A percentile compares a stretch with the other conserved stretches of the same genome.
Conservation (phyloP, 2,888 invertebrate genomes). For the Hoplodrina blanda region DNA sequence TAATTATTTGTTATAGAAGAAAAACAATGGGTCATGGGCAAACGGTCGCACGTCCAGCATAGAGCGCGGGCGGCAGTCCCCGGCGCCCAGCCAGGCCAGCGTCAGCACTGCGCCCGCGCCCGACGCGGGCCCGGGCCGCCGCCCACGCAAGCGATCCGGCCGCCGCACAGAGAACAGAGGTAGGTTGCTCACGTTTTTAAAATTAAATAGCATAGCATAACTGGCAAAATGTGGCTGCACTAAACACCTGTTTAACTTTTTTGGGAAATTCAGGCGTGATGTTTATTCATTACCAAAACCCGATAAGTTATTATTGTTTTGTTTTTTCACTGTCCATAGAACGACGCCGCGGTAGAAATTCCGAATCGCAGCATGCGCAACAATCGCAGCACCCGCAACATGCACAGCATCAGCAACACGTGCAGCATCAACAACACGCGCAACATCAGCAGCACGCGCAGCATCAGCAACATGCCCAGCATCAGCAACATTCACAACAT, state of each 20-base stretch:
- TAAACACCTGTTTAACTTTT: neutral
- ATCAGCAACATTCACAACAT: slow-evolving; percentile 38
- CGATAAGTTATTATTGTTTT: neutral
- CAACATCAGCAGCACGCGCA: slow-evolving; percentile 18
- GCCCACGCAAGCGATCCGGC: slow-evolving; percentile 70
- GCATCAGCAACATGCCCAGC: slow-evolving; percentile 34
- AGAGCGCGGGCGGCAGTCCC: slow-evolving; percentile 81
- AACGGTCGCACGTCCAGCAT: slow-evolving; percentile 78
- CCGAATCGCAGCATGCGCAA: slow-evolving; percentile 65
- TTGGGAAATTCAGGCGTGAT: neutral
- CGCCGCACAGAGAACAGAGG: slow-evolving; percentile 46
- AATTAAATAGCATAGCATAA: neutral
- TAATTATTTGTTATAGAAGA: slow-evolving; percentile 70
- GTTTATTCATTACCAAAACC: neutral
- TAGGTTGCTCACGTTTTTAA: slow-evolving; percentile 5
- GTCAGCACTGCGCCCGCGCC: slow-evolving; percentile 48
- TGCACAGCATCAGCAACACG: slow-evolving; percentile 9
- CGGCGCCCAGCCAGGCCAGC: slow-evolving; percentile 67
- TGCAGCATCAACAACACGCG: slow-evolving; percentile 16
- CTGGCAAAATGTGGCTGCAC: neutral
- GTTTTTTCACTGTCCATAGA: slow-evolving; percentile 23
- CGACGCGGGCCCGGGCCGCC: slow-evolving; percentile 62
- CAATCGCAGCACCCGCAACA: slow-evolving; percentile 38
- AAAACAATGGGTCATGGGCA: slow-evolving; percentile 76
- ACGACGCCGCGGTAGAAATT: slow-evolving; percentile 65